Percentiles rank a stretch among this genome's conserved stretches.
These are phyloP conservation scores for Vanessa atalanta DNA, from an alignment of 1,140 invertebrate species.

Conservation along the genomic window DNA sequence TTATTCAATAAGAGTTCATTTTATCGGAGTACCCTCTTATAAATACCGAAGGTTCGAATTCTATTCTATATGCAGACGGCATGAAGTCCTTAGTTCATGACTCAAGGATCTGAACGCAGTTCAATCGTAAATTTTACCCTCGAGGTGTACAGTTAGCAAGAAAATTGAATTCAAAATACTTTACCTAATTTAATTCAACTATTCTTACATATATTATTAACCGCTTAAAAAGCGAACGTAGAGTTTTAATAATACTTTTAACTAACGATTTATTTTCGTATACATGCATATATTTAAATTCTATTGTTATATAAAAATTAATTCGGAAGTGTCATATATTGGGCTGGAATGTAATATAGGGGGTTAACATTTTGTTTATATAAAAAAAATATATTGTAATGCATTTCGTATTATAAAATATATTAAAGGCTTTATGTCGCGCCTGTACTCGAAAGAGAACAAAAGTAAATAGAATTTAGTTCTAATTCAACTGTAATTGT, in stretches of 20 bases:
- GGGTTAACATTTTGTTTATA: no score
- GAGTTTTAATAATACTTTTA: no score
- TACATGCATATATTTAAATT: no score
- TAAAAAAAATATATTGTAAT: no score
- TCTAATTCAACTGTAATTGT: not conserved
- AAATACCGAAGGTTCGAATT: not conserved
- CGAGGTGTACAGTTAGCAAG: slow-evolving; percentile 12
- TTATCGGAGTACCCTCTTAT: not conserved
- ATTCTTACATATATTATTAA: not conserved
- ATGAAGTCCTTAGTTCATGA: slow-evolving; percentile 26
- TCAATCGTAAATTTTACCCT: slow-evolving; percentile 25
- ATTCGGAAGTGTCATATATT: no score
- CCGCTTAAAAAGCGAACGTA: no score
- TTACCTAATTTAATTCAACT: not conserved
- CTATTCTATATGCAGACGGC: slow-evolving; percentile 30
- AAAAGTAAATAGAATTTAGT: not conserved
- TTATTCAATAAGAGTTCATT: no score
- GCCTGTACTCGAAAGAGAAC: not conserved
- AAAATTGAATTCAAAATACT: slow-evolving; percentile 14
- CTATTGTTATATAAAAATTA: no score
- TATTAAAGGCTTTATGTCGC: not conserved
- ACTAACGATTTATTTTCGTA: no score
- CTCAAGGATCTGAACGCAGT: slow-evolving; percentile 24
- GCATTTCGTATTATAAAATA: no score
- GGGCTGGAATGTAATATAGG: no score